Evolutionary conservation across 2,888 invertebrate genomes (phyloP), one percentile per base, ranked within the genome.

Genomic region (Erebia palarica): DNA sequence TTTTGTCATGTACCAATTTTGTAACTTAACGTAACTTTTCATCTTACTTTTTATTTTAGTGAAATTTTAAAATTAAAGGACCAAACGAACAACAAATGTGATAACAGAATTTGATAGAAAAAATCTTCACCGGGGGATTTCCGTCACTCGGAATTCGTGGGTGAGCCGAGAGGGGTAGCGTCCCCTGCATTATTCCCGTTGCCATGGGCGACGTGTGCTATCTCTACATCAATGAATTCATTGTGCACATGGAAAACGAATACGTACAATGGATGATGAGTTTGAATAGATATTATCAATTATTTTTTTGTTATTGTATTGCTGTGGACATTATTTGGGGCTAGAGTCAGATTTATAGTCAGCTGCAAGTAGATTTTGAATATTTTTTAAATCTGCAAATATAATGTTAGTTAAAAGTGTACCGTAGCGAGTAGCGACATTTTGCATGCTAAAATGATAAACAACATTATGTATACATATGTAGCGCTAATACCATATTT

Each of bases 41-140:
- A n/a, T n/a, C 7, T 61, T 9, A 1, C 44, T 18, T 47, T 61
- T 59, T 18, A 61, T 61, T 11, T 7, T 21, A 13, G 8, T 18
- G 59, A 10, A 59, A 49, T 36, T 51, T 13, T 11, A 64, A 51
- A 64, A 9, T 9, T 64, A 14, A n/a, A 51, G 49, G 53, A n/a
- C 61, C 27, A 27, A 36, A 53, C 16, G 53, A 14, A 3, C 8
- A 57, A 53, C 55, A 21, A 55, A 57, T 57, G 44, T 49, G 60
- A 44, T 27, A n/a, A 58, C 47, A 60, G 76, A 73, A 77, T 78
- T 79, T 66, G 75, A 74, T 78, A 76, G 75, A 79, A 83, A 89
- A 89, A 87, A 86, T 80, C 74, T 86, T 78, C 84, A 84, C 82
- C 81, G 85, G 89, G 92, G 91, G 85, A 91, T 87, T 91, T 90